Percentiles rank a stretch among this genome's conserved stretches.
phyloP scores from a whole-genome alignment of 2,113 vertebrate genomes.

The Lasiurus cinereus region DNA sequence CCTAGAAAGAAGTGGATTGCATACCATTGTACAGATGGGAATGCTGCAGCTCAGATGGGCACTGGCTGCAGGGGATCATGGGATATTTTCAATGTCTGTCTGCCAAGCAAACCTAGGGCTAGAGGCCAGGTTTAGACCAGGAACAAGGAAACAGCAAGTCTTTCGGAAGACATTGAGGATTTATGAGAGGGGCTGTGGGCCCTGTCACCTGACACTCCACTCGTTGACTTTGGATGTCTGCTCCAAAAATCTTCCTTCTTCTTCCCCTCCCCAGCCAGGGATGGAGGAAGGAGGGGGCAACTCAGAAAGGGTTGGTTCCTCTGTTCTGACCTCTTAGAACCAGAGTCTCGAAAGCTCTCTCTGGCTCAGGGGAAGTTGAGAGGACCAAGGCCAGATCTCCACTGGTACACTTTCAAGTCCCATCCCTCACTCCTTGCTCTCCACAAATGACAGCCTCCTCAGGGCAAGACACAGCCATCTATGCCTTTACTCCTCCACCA shows the following conservation, averaged over 20 bases:
- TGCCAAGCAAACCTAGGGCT: not conserved
- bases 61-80: not conserved
- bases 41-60: not conserved
- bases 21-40: not conserved
- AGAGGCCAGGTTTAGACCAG: conserved; percentile 66
- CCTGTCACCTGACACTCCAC: conserved; percentile 52
- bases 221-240: conserved; percentile 77
- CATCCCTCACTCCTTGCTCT: not conserved
- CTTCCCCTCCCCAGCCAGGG: not conserved
- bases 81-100: not conserved
- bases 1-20: not conserved
- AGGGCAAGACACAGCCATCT: not conserved
- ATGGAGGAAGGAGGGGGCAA: not conserved
- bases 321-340: not conserved
- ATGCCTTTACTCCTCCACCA: not conserved
- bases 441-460: not conserved
- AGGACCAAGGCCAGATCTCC: not conserved
- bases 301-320: not conserved
- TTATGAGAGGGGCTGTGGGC: conserved; percentile 59
- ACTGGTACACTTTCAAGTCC: not conserved
- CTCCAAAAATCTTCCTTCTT: conserved; percentile 68
- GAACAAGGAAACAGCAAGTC: conserved; percentile 78
- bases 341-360: not conserved
- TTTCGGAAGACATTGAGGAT: not conserved
- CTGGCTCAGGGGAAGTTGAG: not conserved